phyloP scores from a whole-genome alignment of 2,888 invertebrate genomes.

The Cephus pulcher region DNA sequence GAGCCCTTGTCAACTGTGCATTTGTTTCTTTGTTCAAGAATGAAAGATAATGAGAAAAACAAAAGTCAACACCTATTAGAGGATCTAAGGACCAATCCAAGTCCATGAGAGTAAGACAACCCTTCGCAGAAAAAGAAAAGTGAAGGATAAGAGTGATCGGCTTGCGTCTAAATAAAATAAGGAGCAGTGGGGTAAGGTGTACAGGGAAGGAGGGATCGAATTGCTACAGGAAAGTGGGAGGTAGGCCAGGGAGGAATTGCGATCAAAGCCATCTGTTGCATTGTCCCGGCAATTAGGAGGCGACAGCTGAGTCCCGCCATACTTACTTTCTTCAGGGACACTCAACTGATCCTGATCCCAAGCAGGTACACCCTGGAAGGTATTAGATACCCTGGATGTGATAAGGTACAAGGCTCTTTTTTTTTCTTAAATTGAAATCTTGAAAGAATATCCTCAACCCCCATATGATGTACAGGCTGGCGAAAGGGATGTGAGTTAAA shows the following conservation, averaged over 20 bases:
- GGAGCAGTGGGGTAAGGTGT: conserved; percentile 14
- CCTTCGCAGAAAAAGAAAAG: background rate
- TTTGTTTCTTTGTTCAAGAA: background rate
- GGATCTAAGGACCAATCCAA: background rate
- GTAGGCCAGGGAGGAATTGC: conserved; percentile 53
- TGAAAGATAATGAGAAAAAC: background rate
- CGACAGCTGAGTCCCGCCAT: conserved; percentile 65
- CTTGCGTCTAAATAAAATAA: conserved; percentile 32
- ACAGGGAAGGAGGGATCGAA: background rate
- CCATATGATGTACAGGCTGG: background rate
- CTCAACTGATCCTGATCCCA: conserved; percentile 40
- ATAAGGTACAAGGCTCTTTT: background rate
- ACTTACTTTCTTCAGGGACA: conserved; percentile 62
- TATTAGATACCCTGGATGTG: background rate
- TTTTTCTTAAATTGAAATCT: background rate
- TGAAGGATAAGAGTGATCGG: background rate
- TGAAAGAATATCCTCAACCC: background rate
- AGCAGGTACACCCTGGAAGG: background rate
- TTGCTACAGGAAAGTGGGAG: conserved; percentile 20
- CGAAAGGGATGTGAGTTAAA: background rate
- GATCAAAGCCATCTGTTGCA: conserved; percentile 67
- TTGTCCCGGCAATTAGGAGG: conserved; percentile 67
- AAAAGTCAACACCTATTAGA: background rate
- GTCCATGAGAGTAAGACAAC: background rate
- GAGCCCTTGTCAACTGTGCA: background rate